Conservation (phyloP, 1,140 invertebrate species). For the Drosophila subobscura region DNA sequence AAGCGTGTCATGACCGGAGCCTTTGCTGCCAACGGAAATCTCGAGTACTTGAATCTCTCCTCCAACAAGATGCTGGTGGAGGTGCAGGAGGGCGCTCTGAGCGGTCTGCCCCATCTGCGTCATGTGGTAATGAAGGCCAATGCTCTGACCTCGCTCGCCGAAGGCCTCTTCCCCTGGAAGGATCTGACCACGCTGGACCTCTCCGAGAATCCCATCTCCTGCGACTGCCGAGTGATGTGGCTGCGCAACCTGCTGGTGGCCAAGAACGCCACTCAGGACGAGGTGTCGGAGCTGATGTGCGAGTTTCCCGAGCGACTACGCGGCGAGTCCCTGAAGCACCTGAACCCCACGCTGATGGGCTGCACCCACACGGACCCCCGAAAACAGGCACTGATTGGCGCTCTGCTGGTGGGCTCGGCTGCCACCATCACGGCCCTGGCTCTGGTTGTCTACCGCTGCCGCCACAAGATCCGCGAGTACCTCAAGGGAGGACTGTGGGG, state of each 20-base stretch:
- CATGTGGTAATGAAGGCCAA: constrained; percentile 91
- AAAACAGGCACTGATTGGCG: constrained; percentile 91
- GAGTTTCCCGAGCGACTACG: constrained; percentile 88
- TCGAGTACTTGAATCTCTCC: constrained; percentile 90
- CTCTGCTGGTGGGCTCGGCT: constrained; percentile 88
- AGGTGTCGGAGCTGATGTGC: constrained; percentile 87
- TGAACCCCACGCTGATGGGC: constrained; percentile 90
- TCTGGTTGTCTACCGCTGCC: constrained; percentile 90
- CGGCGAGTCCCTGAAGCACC: constrained; percentile 87
- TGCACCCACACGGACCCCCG: constrained; percentile 90
- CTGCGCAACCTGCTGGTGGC: constrained; percentile 89
- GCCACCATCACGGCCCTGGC: constrained; percentile 88
- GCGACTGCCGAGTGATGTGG: constrained; percentile 92
- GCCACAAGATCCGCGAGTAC: constrained; percentile 90
- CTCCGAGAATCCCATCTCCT: constrained; percentile 92
- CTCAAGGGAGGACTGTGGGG: constrained; percentile 91
- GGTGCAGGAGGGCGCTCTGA: constrained; percentile 90
- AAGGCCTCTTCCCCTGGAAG: constrained; percentile 91
- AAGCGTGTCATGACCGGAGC: constrained; percentile 89
- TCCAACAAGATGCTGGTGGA: constrained; percentile 90
- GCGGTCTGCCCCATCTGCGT: constrained; percentile 90
- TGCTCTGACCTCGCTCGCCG: constrained; percentile 89
- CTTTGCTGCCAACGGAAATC: constrained; percentile 91
- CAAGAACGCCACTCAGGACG: constrained; percentile 87
- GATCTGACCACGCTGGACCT: constrained; percentile 91